Conservation (phyloP, 2,113 vertebrate species). For the Petroica traversi region DNA sequence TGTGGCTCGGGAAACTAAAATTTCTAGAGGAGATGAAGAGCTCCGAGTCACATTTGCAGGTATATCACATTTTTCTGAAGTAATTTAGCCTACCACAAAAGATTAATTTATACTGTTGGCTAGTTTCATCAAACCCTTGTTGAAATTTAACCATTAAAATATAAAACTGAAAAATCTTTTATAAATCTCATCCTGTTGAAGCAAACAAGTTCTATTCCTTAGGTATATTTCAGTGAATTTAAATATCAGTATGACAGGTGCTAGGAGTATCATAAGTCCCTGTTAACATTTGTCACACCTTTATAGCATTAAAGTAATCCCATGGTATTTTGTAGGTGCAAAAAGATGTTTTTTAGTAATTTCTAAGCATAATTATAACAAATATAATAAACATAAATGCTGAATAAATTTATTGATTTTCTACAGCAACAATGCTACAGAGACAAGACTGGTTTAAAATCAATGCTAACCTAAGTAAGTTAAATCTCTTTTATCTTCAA, state of each 20-base stretch:
- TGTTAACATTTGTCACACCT: neutral
- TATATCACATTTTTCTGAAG: neutral
- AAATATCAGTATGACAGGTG: neutral
- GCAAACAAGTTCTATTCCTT: neutral
- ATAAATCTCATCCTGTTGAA: neutral
- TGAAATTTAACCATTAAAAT: neutral
- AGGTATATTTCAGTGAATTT: neutral
- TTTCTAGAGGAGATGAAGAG: neutral
- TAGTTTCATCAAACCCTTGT: neutral
- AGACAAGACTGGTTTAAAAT: neutral
- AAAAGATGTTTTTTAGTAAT: neutral
- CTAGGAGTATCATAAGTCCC: fast-evolving
- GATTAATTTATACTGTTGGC: neutral
- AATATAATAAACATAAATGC: neutral
- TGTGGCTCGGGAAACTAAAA: neutral
- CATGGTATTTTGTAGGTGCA: neutral
- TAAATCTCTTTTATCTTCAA: neutral
- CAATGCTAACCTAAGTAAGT: neutral
- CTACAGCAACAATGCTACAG: neutral
- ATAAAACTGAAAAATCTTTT: neutral
- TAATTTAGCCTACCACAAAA: neutral
- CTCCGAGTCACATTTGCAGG: neutral
- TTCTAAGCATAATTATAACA: neutral
- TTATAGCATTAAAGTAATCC: neutral
- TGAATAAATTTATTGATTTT: neutral